Evolutionary conservation across 2,797 vertebrate genomes (phyloP).

Genomic region (Ctenosaura bakeri): DNA sequence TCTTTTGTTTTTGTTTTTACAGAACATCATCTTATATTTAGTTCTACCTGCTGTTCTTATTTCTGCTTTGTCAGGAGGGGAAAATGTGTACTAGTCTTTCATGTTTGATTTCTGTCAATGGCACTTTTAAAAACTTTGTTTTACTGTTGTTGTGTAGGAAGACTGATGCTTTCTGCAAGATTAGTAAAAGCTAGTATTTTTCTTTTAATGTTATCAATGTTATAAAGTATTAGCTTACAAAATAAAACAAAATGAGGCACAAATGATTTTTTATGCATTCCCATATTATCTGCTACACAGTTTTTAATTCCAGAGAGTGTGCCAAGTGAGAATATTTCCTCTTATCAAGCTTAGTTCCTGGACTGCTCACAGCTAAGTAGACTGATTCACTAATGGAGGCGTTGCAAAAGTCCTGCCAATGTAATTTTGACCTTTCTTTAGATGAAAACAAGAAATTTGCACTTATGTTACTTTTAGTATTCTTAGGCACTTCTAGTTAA

Average conservation of each 20-base stretch:
- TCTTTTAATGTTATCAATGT: slow-evolving; percentile 19
- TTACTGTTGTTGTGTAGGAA: neutral
- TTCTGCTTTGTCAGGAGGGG: neutral
- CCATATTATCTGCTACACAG: slow-evolving; percentile 3
- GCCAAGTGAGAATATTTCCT: slow-evolving; percentile 42
- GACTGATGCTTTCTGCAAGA: neutral
- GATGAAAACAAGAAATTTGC: slow-evolving; percentile 14
- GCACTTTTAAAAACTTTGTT: slow-evolving; percentile 1
- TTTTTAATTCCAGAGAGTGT: slow-evolving; percentile 4
- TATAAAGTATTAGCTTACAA: slow-evolving; percentile 33
- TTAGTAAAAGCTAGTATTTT: neutral
- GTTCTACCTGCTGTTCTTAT: slow-evolving; percentile 7
- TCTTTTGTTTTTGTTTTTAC: neutral
- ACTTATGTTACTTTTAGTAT: slow-evolving; percentile 20
- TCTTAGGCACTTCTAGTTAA: slow-evolving; percentile 43
- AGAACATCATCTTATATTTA: neutral
- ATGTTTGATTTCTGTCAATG: neutral
- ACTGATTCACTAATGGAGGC: slow-evolving; percentile 9
- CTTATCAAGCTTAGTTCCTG: slow-evolving; percentile 10
- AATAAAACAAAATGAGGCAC: slow-evolving; percentile 31
- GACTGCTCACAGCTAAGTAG: slow-evolving; percentile 6
- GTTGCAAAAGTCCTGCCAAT: slow-evolving; percentile 30
- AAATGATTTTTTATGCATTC: neutral
- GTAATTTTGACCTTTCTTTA: slow-evolving; percentile 37
- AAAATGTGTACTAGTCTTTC: neutral